Conservation (phyloP, 2,113 vertebrate species). For the Coracopsis vasa region DNA sequence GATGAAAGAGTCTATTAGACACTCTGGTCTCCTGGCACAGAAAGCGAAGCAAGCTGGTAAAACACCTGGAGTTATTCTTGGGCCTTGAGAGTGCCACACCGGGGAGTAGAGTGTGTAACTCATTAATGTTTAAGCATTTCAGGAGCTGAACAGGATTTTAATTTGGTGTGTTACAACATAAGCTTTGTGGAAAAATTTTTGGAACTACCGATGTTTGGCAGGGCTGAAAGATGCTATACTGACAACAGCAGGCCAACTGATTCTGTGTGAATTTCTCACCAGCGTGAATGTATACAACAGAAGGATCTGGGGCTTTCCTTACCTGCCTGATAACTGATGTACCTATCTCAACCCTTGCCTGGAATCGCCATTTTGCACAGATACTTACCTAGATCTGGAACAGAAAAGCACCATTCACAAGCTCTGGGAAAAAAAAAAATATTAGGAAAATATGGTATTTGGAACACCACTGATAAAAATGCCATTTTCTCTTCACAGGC, state of each 20-base stretch:
- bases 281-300: not conserved
- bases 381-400: not conserved
- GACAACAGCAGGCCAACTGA: not conserved
- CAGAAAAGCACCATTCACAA: not conserved
- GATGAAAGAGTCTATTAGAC: not conserved
- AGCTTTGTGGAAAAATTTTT: constrained; percentile 39
- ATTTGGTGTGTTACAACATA: not conserved
- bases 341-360: not conserved
- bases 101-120: not conserved
- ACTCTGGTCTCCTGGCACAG: not conserved
- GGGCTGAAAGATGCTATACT: not conserved
- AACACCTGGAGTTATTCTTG: constrained; percentile 47
- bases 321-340: not conserved
- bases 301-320: not conserved
- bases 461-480: not conserved
- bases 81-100: constrained; percentile 6
- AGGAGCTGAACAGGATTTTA: constrained; percentile 23
- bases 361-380: not conserved
- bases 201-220: not conserved
- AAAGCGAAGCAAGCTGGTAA: constrained; percentile 4
- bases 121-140: constrained; percentile 42
- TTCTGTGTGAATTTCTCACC: not conserved
- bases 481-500: not conserved
- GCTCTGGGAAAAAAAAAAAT: not conserved
- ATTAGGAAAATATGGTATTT: not conserved